These are phyloP conservation scores for Lottia scabra DNA, from an alignment of 2,888 invertebrate species.

Conservation along the genomic window DNA sequence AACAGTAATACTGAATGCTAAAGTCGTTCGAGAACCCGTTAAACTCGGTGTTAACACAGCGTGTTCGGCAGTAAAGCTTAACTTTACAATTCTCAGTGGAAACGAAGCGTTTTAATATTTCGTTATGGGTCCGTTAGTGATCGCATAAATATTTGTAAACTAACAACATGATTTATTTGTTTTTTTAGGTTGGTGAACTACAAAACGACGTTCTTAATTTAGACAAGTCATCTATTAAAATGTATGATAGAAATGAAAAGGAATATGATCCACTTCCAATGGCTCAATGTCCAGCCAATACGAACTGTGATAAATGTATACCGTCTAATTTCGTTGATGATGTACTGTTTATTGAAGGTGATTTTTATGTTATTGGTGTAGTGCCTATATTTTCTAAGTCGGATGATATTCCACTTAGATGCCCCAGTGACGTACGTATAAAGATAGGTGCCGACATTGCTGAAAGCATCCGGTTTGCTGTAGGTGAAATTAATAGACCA, in stretches of 20 bases:
- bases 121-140: neutral
- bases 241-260: neutral
- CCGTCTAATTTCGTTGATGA: neutral
- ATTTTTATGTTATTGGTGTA: neutral
- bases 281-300: neutral
- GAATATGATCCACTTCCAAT: neutral
- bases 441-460: neutral
- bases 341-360: neutral
- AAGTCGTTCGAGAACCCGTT: too few species aligned
- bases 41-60: too few species aligned
- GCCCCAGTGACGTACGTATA: neutral
- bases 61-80: too few species aligned
- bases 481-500: neutral
- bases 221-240: neutral
- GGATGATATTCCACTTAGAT: neutral
- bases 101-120: too few species aligned
- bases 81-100: too few species aligned
- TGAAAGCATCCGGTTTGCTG: neutral
- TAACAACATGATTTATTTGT: neutral
- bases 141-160: neutral
- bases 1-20: too few species aligned
- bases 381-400: neutral
- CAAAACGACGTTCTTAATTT: neutral
- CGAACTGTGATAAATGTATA: neutral
- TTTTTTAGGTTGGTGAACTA: neutral